Evolutionary conservation across 2,888 invertebrate genomes (phyloP).

Genomic region (Julus scanicus): DNA sequence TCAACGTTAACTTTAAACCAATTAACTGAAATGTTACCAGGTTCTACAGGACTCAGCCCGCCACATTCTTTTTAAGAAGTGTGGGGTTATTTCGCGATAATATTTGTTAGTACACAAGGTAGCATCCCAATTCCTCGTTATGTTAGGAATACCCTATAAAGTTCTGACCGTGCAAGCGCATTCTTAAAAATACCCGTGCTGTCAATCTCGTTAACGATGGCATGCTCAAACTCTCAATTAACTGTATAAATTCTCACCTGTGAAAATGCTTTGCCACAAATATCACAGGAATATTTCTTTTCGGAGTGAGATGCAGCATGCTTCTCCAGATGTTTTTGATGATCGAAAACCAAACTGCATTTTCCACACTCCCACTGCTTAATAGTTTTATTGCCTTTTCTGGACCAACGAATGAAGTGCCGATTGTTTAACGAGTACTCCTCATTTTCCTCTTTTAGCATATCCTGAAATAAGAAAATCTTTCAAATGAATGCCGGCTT

Average conservation of each 20-base stretch:
- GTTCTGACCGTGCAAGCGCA: no score
- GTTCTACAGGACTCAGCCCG: no score
- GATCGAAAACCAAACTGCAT: slow-evolving; percentile 79
- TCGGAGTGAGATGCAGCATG: slow-evolving; percentile 82
- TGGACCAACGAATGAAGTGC: slow-evolving; percentile 76
- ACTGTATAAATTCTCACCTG: slow-evolving; percentile 60
- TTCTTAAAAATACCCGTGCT: no score
- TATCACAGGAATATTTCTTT: slow-evolving; percentile 78
- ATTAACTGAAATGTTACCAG: no score
- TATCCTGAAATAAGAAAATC: background rate
- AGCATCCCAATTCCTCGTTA: no score
- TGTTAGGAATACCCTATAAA: no score
- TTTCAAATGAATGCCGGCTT: background rate
- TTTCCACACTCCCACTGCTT: slow-evolving; percentile 81
- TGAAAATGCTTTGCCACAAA: slow-evolving; percentile 73
- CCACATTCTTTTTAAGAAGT: no score
- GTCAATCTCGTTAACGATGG: no score
- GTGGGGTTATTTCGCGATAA: no score
- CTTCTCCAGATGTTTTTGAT: slow-evolving; percentile 80
- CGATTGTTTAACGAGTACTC: slow-evolving; percentile 72
- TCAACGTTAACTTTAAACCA: no score
- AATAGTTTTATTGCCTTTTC: slow-evolving; percentile 75
- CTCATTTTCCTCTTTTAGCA: slow-evolving; percentile 68
- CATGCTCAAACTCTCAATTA: no score
- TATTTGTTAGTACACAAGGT: no score